Base-by-base conservation (phyloP, 2,113 vertebrate genomes). In the Eupsittula cactorum region DNA sequence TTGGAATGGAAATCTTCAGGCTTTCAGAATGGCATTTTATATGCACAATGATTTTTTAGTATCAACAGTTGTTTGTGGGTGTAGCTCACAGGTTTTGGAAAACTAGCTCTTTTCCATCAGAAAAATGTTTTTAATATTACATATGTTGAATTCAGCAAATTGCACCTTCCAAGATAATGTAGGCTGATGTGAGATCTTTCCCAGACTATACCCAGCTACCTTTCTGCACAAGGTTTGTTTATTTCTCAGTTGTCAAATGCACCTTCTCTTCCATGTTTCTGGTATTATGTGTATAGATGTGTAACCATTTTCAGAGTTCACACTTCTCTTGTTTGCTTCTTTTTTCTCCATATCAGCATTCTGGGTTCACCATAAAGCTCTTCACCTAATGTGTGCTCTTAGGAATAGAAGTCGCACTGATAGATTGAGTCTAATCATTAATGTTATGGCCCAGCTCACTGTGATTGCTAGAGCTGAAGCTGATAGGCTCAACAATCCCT, bases 31-130 rank as follows among this genome's bases (percentile, higher is more conserved):
- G 42, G 21, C 49, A 79, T 86, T 92, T 93, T 52, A 60, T 79
- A 81, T 82, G n/a, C 68, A 91, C 31, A 64, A 88, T 47, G 41
- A n/a, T 85, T 82, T 91, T 92, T 93, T 82, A 86, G 82, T 3
- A 5, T 76, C 93, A 92, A 74, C 79, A 82, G 68, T 91, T 90
- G 62, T 92, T 96, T 93, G 88, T 92, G 73, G 70, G 81, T 63
- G 88, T 93, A 94, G 25, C 49, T 87, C 25, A 28, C 39, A 68
- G 10, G 21, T 63, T 83, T 75, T 60, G 42, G 76, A 80, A 83
- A 94, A 81, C 10, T 41, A 78, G 29, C 63, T 73, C 15, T 67
- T 47, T 91, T 75, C 82, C 57, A 79, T 17, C 31, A 79, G 41
- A 77, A 95, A 92, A 80, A 35, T 2, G 3, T 53, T n/a, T 80